Evolutionary conservation across 2,113 vertebrate genomes (phyloP).

Genomic region (Ophiodon elongatus): DNA sequence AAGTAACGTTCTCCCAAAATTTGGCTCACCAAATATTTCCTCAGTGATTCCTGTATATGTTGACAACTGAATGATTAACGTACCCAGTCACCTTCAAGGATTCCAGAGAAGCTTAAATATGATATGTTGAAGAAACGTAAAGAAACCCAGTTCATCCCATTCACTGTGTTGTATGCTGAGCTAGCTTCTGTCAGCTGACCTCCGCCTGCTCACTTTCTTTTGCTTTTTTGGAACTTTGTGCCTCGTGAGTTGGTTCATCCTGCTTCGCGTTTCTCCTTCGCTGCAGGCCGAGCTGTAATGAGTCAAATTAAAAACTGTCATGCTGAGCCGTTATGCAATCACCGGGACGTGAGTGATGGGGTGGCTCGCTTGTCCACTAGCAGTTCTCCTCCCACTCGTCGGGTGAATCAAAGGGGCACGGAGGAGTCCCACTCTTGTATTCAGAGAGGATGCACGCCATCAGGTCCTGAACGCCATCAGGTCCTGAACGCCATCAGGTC

Average conservation of each 20-base stretch:
- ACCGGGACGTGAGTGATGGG: slow-evolving; percentile 23
- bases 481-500: slow-evolving; percentile 39
- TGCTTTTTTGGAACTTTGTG: too few species aligned
- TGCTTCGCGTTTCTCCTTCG: neutral
- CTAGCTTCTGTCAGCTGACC: too few species aligned
- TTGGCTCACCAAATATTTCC: too few species aligned
- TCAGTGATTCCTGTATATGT: too few species aligned
- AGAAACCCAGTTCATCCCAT: neutral
- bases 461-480: neutral
- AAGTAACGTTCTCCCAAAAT: neutral
- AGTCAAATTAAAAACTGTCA: slow-evolving; percentile 48
- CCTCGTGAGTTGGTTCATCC: neutral
- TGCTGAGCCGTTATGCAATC: slow-evolving; percentile 59
- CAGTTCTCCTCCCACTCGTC: slow-evolving; percentile 33
- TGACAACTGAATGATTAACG: neutral
- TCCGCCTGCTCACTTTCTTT: neutral
- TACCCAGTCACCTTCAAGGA: neutral
- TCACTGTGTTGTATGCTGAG: too few species aligned
- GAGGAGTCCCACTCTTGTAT: slow-evolving; percentile 16
- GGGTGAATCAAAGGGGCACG: slow-evolving; percentile 14
- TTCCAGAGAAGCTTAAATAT: neutral
- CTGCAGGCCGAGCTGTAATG: slow-evolving; percentile 15
- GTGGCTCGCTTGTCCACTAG: slow-evolving; percentile 54
- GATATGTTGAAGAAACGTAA: neutral
- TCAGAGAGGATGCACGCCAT: slow-evolving; percentile 25